Conservation (phyloP, 2,888 invertebrate species). For the Frankliniella fusca region DNA sequence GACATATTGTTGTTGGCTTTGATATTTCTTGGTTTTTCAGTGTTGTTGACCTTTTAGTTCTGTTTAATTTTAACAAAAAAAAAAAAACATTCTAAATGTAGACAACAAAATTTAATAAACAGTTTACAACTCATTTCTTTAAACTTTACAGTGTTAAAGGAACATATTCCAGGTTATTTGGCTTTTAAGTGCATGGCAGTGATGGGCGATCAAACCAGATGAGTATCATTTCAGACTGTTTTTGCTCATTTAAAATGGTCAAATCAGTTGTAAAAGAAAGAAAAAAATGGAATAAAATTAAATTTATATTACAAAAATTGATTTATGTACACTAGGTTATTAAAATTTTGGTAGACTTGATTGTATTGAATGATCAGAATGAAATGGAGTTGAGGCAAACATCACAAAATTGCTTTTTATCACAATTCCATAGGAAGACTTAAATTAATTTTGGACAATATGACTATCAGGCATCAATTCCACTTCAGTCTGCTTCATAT, state of each 20-base stretch:
- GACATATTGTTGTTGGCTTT: background rate
- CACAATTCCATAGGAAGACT: no score
- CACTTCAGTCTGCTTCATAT: background rate
- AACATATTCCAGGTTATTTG: background rate
- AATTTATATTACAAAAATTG: background rate
- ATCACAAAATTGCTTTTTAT: no score
- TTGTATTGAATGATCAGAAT: no score
- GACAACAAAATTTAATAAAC: background rate
- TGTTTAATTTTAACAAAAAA: background rate
- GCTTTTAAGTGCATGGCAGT: background rate
- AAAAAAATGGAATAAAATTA: background rate
- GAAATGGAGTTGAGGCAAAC: no score
- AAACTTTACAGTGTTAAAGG: background rate
- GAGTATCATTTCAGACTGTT: slow-evolving; percentile 13
- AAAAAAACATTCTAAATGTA: no score
- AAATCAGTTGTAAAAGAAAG: background rate
- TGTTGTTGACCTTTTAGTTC: no score
- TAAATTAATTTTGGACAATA: background rate
- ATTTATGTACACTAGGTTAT: background rate
- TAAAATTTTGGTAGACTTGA: background rate
- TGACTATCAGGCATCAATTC: background rate
- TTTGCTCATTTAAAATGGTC: background rate
- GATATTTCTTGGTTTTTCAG: no score
- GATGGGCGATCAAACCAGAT: background rate
- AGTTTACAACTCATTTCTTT: background rate